These are phyloP conservation scores for Dione vanillae DNA, from an alignment of 2,888 invertebrate genomes.

Conservation along the genomic window DNA sequence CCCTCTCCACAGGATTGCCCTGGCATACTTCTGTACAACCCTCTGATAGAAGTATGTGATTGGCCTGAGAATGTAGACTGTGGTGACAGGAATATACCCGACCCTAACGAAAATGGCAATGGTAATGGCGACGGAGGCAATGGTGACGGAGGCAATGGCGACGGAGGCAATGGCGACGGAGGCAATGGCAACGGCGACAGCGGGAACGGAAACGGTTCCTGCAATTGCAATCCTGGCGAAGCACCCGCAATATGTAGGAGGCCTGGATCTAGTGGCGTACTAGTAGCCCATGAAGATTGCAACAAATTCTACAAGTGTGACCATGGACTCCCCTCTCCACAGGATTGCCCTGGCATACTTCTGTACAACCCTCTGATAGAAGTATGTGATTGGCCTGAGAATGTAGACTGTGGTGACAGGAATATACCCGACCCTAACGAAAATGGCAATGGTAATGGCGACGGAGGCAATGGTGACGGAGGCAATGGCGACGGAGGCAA, in stretches of 20 bases:
- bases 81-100: slow-evolving; percentile 50
- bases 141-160: slow-evolving; percentile 22
- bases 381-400: slow-evolving; percentile 54
- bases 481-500: slow-evolving; percentile 34
- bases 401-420: slow-evolving; percentile 54
- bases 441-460: slow-evolving; percentile 12
- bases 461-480: no score
- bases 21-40: slow-evolving; percentile 52
- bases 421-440: slow-evolving; percentile 46
- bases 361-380: slow-evolving; percentile 53
- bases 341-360: slow-evolving; percentile 51
- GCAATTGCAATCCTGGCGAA: slow-evolving; percentile 53
- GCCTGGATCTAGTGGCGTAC: slow-evolving; percentile 47
- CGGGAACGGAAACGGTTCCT: slow-evolving; percentile 42
- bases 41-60: slow-evolving; percentile 51
- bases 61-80: slow-evolving; percentile 56
- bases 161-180: slow-evolving; percentile 27
- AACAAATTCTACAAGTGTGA: slow-evolving; percentile 57
- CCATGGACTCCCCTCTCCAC: slow-evolving; percentile 49
- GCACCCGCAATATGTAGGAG: slow-evolving; percentile 51
- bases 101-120: slow-evolving; percentile 36
- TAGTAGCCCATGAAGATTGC: slow-evolving; percentile 52
- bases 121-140: slow-evolving; percentile 28
- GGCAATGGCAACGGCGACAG: slow-evolving; percentile 23
- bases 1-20: slow-evolving; percentile 52